Base-by-base conservation (phyloP, 2,888 invertebrate species). In the Chrysotoxum bicinctum region DNA sequence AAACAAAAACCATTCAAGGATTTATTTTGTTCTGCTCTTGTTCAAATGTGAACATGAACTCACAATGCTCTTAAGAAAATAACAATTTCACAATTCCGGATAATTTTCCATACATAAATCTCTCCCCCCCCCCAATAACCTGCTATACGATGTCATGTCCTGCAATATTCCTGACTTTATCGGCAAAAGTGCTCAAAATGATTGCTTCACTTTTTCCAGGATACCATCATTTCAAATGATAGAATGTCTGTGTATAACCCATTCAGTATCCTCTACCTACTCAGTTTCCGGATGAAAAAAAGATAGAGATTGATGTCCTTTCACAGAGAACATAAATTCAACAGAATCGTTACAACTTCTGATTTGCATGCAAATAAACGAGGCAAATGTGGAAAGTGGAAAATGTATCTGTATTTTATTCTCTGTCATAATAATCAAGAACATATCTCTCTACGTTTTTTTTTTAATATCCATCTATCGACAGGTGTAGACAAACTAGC, bases 101-200 rank as follows among this genome's bases (percentile, higher is more conserved):
- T 62, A 62, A 62, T 40, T 43, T 43, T 16, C 58, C 58, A 58
- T 58, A 58, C 58, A 58, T 58, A 58, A 58, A 58, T 58, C 58
- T 56, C 10, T 35, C 56, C 23, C 37, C 16, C 35, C n/a, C 23
- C 6, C 6, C 6, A 8, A 40, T 21, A 16, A 60, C 37, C 14
- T 40, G n/a, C 6, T 32, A 16, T n/a, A 8, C 19, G 14, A 60
- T 60, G 40, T 60, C 76, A 60, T 62, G 68, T 77, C 50, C 70
- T 70, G 62, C 60, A 68, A 80, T 74, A 69, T 62, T 26, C 50
- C 68, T 74, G 66, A 72, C 72, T 74, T 64, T 80, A 74, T 80
- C 74, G 60, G 52, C 45, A 37, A 74, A 80, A 74, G 60, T 80
- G 74, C 66, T 79, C 48, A 45, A 66, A 72, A 43, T 58, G 66